Base-by-base conservation (phyloP, 2,888 invertebrate genomes). In the Orchesellides sinensis region DNA sequence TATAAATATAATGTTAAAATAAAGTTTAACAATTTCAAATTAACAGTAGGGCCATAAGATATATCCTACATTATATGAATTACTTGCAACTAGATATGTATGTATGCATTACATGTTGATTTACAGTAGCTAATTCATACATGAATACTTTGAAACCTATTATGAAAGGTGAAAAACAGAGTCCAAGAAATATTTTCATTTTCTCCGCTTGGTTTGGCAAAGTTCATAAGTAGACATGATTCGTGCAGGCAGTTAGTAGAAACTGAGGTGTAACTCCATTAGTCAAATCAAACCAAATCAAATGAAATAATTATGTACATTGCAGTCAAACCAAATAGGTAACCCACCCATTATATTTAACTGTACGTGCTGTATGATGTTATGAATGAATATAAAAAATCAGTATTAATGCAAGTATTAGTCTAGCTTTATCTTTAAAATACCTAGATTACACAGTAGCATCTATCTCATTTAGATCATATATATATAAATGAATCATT, bases 141-240 rank as follows among this genome's bases (percentile, higher is more conserved):
- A 59, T 49, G 59, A 29, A 29, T 29, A 4, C 27, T 29, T 29
- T 59, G 23, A 59, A 59, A 25, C 72, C 25, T 72, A 59, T 72
- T 72, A 72, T 61, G 72, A 72, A 72, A 72, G 72, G 72, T 72
- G 59, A 72, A 72, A 79, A 72, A 79, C 54, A 63, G 59, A 73
- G 75, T 69, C 74, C 82, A 74, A 82, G 65, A 81, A 81, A 63
- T 69, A 81, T 82, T 82, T 82, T 82, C 82, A 75, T 82, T 82
- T 82, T 82, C 82, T 82, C 75, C 82, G 82, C 82, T 75, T 82
- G 69, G 82, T 61, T 82, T 82, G 49, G 69, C 82, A 82, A 82
- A 82, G 75, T 82, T 82, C 75, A 81, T 63, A n/a, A 47, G 29
- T 61, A 59, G 45, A 19, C 12, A 59, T 59, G 29, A 17, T 21